These are phyloP conservation scores for Columbina picui DNA, from an alignment of 2,113 vertebrate genomes.

Conservation along the genomic window DNA sequence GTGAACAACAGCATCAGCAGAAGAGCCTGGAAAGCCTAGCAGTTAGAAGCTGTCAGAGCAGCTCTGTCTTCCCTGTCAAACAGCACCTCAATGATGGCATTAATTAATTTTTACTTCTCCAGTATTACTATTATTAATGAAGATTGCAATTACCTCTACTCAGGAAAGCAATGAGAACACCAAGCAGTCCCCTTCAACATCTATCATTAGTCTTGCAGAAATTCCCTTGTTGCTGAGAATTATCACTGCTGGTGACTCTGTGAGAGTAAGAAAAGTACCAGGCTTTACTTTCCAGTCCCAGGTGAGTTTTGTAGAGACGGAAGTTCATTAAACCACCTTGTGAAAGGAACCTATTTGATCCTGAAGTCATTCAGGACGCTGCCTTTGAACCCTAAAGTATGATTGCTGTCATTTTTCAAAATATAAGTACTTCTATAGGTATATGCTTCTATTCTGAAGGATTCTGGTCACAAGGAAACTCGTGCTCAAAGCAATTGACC, in stretches of 20 bases:
- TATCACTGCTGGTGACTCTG: not conserved
- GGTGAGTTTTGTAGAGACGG: not conserved
- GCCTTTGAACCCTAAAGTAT: not conserved
- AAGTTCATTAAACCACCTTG: not conserved
- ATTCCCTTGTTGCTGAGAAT: not conserved
- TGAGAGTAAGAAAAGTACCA: slow-evolving; percentile 3
- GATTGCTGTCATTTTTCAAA: not conserved
- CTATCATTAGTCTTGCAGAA: not conserved
- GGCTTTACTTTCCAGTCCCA: not conserved
- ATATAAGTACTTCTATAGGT: not conserved
- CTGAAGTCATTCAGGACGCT: not conserved
- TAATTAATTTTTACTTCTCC: slow-evolving; percentile 20
- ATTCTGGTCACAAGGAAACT: not conserved
- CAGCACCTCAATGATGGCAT: not conserved
- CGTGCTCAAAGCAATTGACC: not conserved
- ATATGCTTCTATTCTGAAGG: not conserved
- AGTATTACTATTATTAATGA: not conserved
- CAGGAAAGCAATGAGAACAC: not conserved
- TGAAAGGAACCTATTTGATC: not conserved
- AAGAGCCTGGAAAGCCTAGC: not conserved
- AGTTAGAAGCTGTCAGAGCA: not conserved
- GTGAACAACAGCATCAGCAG: not conserved
- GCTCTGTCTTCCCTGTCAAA: not conserved
- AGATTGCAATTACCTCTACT: not conserved
- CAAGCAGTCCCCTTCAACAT: not conserved